Percentiles rank a stretch among this genome's conserved stretches.
Evolutionary conservation across 2,113 vertebrate genomes (phyloP).

Genomic region (Chamaetylas fuelleborni): DNA sequence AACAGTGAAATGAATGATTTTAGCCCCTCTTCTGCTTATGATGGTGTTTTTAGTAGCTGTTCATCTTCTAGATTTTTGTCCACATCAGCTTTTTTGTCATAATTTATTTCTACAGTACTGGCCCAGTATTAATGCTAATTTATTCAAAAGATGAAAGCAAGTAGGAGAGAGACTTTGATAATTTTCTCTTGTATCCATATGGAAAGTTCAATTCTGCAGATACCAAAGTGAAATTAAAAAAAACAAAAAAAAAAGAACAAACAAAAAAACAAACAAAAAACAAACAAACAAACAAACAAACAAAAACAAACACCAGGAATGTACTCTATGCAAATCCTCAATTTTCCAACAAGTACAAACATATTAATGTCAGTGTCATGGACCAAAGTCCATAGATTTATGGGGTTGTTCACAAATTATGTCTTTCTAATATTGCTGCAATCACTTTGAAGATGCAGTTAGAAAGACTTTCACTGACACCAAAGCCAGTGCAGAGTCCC

Average conservation of each 20-base stretch:
- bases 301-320: not conserved
- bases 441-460: not conserved
- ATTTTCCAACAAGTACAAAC: not conserved
- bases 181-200: not conserved
- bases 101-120: not conserved
- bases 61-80: not conserved
- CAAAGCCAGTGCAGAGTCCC: not conserved
- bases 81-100: not conserved
- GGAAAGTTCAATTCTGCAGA: not conserved
- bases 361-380: not conserved
- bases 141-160: not conserved
- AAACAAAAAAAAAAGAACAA: too few relatives aligned
- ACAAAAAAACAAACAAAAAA: not conserved
- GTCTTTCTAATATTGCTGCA: not conserved
- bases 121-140: not conserved
- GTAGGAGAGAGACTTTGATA: not conserved
- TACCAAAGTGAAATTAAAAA: not conserved
- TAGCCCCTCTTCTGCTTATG: not conserved
- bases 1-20: not conserved
- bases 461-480: not conserved
- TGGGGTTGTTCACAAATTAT: not conserved
- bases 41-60: not conserved
- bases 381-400: not conserved
- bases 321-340: not conserved
- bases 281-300: too few relatives aligned